Conservation (phyloP, 2,888 invertebrate species). For the Ectropis crepuscularia region DNA sequence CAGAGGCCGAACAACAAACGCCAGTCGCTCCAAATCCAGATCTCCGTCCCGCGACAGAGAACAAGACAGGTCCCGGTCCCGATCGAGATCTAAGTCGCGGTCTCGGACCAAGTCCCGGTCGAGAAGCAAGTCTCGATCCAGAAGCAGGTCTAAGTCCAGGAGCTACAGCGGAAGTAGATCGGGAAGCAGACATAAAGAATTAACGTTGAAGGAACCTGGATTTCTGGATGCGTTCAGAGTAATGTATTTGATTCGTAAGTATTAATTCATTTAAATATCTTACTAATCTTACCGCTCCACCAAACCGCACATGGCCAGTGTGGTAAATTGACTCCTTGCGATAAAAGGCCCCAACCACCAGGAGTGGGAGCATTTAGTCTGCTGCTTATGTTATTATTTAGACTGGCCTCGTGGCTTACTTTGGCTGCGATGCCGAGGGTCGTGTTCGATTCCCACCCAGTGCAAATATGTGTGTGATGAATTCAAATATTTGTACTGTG, state of each 20-base stretch:
- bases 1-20: conserved; percentile 50
- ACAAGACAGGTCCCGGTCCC: conserved; percentile 7
- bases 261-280: neutral
- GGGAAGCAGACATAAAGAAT: conserved; percentile 51
- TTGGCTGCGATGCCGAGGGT: too few relatives aligned
- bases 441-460: too few relatives aligned
- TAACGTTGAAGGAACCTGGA: conserved; percentile 62
- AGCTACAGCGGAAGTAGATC: conserved; percentile 47
- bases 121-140: conserved; percentile 45
- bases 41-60: conserved; percentile 47
- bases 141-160: conserved; percentile 38
- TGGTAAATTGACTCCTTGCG: too few relatives aligned
- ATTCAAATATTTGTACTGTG: too few relatives aligned
- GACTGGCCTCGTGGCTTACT: too few relatives aligned
- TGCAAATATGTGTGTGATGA: too few relatives aligned
- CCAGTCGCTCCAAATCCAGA: conserved; percentile 45
- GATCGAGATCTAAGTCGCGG: conserved; percentile 50
- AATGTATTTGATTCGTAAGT: conserved; percentile 72
- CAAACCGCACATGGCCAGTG: too few relatives aligned
- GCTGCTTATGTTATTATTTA: too few relatives aligned
- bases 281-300: neutral
- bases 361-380: too few relatives aligned
- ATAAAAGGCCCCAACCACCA: too few relatives aligned
- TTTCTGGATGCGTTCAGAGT: conserved; percentile 76
- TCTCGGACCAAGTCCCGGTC: conserved; percentile 49